These are phyloP conservation scores for Ctenopoma kingsleyae DNA, from an alignment of 2,797 vertebrate genomes.

Conservation along the genomic window DNA sequence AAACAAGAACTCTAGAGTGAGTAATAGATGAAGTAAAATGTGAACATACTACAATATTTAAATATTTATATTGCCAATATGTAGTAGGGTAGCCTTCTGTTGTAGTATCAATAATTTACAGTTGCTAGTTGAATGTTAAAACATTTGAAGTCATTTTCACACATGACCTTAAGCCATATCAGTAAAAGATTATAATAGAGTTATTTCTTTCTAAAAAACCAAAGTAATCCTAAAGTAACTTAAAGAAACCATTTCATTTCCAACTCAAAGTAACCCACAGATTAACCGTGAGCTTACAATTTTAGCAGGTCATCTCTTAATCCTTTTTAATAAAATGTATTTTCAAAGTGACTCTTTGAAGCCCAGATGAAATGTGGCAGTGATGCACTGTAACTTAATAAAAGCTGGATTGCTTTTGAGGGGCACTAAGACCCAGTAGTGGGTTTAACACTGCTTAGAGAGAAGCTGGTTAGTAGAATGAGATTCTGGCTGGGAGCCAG, in stretches of 20 bases:
- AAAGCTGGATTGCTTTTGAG: not conserved
- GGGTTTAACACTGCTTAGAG: slow-evolving; percentile 41
- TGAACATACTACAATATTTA: not conserved
- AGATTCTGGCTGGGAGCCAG: slow-evolving; percentile 79
- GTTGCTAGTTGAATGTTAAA: not conserved
- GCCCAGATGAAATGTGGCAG: slow-evolving; percentile 17
- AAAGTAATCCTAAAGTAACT: slow-evolving; percentile 18
- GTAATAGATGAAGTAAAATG: not conserved
- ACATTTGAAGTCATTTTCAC: not conserved
- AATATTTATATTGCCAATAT: not conserved
- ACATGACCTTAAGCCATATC: not conserved
- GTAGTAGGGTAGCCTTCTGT: not conserved
- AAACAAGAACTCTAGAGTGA: not conserved
- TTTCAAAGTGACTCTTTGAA: slow-evolving; percentile 25
- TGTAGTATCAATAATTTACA: not conserved
- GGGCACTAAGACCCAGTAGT: slow-evolving; percentile 78
- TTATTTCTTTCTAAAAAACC: not conserved
- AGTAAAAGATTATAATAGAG: not conserved
- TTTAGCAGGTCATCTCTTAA: slow-evolving; percentile 19
- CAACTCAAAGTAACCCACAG: slow-evolving; percentile 17
- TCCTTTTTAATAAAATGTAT: slow-evolving; percentile 15
- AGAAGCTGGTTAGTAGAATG: slow-evolving; percentile 73
- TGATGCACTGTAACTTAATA: slow-evolving; percentile 30
- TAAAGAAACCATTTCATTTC: slow-evolving; percentile 12
- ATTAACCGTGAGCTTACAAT: slow-evolving; percentile 19